A percentile compares a stretch with the other conserved stretches of the same genome.
phyloP scores from a whole-genome alignment of 2,888 invertebrate genomes.

The Dolichomitus sp. region DNA sequence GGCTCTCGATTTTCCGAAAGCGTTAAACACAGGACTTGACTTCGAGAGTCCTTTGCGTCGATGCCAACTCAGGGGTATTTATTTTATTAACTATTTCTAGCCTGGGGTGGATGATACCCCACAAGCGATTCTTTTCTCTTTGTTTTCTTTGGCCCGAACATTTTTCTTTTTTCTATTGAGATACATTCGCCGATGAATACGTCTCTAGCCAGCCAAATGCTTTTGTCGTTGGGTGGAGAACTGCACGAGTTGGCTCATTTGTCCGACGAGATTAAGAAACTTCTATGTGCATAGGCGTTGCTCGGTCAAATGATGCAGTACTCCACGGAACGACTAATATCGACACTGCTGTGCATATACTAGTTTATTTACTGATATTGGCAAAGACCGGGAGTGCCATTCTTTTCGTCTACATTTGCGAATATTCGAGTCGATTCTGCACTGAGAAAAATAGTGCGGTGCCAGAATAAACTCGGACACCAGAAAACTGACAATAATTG shows the following conservation, averaged over 20 bases:
- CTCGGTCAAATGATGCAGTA: not conserved
- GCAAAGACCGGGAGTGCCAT: slow-evolving; percentile 30
- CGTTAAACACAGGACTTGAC: not conserved
- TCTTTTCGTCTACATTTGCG: slow-evolving; percentile 14
- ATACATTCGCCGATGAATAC: slow-evolving; percentile 34
- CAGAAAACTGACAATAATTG: no score
- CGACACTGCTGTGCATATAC: slow-evolving; percentile 16
- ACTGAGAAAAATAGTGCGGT: no score
- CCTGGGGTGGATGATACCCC: not conserved
- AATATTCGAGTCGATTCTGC: slow-evolving; percentile 5
- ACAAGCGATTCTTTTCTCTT: not conserved
- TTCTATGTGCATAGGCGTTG: not conserved
- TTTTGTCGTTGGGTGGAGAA: not conserved
- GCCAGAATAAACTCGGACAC: no score
- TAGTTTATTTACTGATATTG: slow-evolving; percentile 18
- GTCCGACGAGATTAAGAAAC: not conserved
- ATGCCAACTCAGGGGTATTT: not conserved
- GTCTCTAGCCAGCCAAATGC: slow-evolving; percentile 52
- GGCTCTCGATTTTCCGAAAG: slow-evolving; percentile 21
- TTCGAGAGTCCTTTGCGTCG: not conserved
- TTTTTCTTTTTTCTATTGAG: slow-evolving; percentile 24
- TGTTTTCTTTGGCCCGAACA: no score
- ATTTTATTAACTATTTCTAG: not conserved
- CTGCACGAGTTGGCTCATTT: not conserved
- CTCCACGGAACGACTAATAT: not conserved